Conservation (phyloP, 2,113 vertebrate species). For the Notechis scutatus region DNA sequence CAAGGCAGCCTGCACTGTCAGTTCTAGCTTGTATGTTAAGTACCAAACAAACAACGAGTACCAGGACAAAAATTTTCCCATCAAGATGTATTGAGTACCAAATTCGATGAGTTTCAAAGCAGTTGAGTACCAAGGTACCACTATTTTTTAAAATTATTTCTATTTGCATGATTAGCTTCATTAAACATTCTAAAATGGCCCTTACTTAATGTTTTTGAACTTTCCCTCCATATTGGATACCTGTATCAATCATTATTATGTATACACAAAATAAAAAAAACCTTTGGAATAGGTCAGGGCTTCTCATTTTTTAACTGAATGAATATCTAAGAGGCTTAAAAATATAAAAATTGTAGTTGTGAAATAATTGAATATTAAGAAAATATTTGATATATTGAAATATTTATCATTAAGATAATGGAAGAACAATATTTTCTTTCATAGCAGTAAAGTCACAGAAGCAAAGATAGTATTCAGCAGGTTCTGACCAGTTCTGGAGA, state of each 20-base stretch:
- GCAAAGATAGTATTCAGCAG: too few relatives aligned
- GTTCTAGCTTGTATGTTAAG: neutral
- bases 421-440: neutral
- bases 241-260: neutral
- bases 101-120: neutral
- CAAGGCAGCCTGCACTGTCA: neutral
- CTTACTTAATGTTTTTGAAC: neutral
- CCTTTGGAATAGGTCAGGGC: neutral
- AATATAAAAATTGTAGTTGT: neutral
- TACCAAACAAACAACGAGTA: neutral
- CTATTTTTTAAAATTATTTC: neutral
- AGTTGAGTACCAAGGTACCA: neutral
- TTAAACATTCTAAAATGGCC: neutral
- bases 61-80: neutral
- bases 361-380: neutral
- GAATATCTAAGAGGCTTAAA: neutral
- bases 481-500: too few relatives aligned
- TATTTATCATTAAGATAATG: neutral
- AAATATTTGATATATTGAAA: neutral
- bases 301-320: neutral
- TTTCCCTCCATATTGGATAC: neutral
- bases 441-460: neutral
- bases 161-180: neutral
- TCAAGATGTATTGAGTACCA: neutral
- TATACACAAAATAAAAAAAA: neutral